Percentiles rank a stretch among this genome's conserved stretches.
These are phyloP conservation scores for Cantharis nigra DNA, from an alignment of 2,888 invertebrate genomes.

Conservation along the genomic window DNA sequence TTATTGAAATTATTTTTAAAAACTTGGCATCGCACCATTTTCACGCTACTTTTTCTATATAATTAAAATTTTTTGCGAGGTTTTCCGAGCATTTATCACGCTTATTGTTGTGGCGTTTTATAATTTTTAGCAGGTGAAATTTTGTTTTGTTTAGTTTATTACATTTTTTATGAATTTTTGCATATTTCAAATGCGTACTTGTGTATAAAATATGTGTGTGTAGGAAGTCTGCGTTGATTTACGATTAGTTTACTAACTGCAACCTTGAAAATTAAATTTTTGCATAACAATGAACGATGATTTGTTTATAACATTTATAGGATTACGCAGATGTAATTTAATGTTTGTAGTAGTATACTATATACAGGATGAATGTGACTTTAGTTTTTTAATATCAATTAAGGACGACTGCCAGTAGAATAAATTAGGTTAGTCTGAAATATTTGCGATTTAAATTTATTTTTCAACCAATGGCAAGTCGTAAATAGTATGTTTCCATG, in stretches of 20 bases:
- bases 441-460: too few relatives aligned
- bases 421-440: neutral
- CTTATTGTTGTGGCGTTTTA: neutral
- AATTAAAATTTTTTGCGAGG: neutral
- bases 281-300: neutral
- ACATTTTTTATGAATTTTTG: neutral
- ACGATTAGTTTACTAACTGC: neutral
- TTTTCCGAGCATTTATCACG: neutral
- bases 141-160: neutral
- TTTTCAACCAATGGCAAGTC: too few relatives aligned
- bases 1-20: neutral
- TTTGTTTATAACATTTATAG: neutral
- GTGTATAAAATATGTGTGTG: neutral
- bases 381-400: neutral
- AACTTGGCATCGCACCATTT: neutral
- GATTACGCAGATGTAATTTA: neutral
- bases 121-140: neutral
- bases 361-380: neutral
- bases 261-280: neutral
- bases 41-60: neutral
- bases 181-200: neutral
- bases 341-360: neutral
- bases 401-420: neutral
- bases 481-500: too few relatives aligned
- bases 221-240: neutral